Conservation (phyloP, 2,113 vertebrate species). For the Tichodroma muraria region DNA sequence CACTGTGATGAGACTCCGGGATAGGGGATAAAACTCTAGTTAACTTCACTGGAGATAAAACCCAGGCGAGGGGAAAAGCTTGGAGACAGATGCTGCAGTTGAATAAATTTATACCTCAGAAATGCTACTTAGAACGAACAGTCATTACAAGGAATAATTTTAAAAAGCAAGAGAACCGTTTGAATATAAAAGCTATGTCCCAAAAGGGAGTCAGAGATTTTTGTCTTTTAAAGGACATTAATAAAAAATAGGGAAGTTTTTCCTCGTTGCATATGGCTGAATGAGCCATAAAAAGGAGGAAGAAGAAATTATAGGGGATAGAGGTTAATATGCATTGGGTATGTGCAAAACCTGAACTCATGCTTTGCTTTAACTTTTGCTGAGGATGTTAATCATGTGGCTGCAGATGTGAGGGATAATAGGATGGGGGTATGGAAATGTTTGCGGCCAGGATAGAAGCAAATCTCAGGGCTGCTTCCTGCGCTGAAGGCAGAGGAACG, state of each 20-base stretch:
- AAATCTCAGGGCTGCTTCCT: constrained; percentile 6
- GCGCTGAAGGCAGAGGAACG: constrained; percentile 30
- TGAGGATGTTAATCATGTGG: constrained; percentile 10
- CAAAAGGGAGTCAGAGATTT: not conserved
- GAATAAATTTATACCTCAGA: not conserved
- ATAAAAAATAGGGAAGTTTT: not conserved
- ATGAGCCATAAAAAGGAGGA: not conserved
- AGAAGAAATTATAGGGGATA: not conserved
- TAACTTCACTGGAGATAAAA: not conserved
- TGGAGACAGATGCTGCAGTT: not conserved
- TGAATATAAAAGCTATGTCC: not conserved
- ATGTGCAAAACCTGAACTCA: not conserved
- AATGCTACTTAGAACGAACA: not conserved
- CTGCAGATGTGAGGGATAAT: constrained; percentile 14
- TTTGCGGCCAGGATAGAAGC: not conserved
- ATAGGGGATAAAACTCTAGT: not conserved
- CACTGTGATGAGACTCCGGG: not conserved
- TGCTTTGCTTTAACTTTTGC: not conserved
- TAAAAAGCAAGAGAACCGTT: not conserved
- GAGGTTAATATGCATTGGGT: not conserved
- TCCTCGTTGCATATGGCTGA: not conserved
- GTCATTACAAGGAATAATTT: not conserved
- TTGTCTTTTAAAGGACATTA: not conserved
- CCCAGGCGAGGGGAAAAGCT: not conserved
- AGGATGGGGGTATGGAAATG: constrained; percentile 7